Base-by-base conservation (phyloP, 2,113 vertebrate species). In the Atractosteus spatula region DNA sequence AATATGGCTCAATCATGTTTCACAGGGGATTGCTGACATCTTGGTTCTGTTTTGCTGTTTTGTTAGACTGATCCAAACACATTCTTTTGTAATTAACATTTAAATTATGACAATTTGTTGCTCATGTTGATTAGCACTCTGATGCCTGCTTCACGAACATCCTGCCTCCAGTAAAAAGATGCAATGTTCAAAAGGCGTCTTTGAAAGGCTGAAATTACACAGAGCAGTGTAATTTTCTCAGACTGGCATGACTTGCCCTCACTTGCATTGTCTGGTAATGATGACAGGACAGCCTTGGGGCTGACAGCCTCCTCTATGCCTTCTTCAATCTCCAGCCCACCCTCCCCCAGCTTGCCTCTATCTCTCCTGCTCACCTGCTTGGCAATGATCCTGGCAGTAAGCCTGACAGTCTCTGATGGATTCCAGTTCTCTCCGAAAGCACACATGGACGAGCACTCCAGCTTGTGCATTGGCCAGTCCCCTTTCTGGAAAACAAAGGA, bases 381-480 rank as follows among this genome's bases (percentile, higher is more conserved):
- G 86, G 89, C 92, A 62, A 99, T 88, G 75, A 99, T 93, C 81
- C 96, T 93, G 0, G 96, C 97, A 0, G 94, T 93, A 43, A 99
- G 91, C 47, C 97, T 92, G 43, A 94, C 90, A 0, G 91, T 96
- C 86, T 99, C 97, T 0, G 97, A 97, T 0, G 97, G 97, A 67
- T 90, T 89, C 97, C 97, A 99, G 62, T 91, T 95, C 78, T 96
- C 91, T 69, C 95, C 92, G 29, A 94, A 97, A 11, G 90, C 75
- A 0, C 87, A 94, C 93, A 98, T 97, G 14, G 96, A 88, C 0
- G 94, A 91, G 73, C 97, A 99, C 74, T 99, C 97, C 68, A 99
- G 85, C 86, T 95, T 98, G 91, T 99, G 97, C 93, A 97, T 92
- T 14, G 93, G 87, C 97, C 97, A 99, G 80, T 99, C 96, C 76